A percentile compares a stretch with the other conserved stretches of the same genome.
Evolutionary conservation across 2,888 invertebrate species (phyloP).

Genomic region (Ectropis crepuscularia): DNA sequence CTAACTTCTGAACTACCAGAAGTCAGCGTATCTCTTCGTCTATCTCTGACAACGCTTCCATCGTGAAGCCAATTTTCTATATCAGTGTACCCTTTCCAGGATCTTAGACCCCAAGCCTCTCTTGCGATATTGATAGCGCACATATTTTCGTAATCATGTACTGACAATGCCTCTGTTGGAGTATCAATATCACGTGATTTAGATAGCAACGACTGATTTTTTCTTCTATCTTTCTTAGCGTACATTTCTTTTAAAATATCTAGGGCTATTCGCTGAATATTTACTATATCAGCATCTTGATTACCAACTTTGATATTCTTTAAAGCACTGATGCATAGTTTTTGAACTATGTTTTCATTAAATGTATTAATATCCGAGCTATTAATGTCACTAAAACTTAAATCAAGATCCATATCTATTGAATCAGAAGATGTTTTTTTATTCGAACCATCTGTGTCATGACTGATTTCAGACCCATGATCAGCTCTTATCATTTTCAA

Average conservation of each 20-base stretch:
- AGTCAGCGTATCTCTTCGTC: conserved; percentile 83
- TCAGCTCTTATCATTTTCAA: conserved; percentile 72
- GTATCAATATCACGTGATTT: conserved; percentile 80
- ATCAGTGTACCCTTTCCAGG: conserved; percentile 87
- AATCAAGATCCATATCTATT: conserved; percentile 81
- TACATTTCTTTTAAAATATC: conserved; percentile 83
- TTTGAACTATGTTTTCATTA: conserved; percentile 83
- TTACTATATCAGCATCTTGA: conserved; percentile 82
- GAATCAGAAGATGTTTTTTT: conserved; percentile 82
- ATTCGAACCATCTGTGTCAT: conserved; percentile 77
- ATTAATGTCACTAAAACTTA: conserved; percentile 83
- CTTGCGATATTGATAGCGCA: conserved; percentile 87
- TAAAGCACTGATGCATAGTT: conserved; percentile 79
- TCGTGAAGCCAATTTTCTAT: conserved; percentile 87
- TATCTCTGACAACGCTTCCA: conserved; percentile 85
- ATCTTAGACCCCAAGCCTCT: conserved; percentile 87
- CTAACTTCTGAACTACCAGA: conserved; percentile 85
- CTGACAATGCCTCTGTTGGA: conserved; percentile 85
- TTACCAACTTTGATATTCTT: conserved; percentile 83
- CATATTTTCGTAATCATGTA: conserved; percentile 88
- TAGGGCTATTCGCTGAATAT: conserved; percentile 81
- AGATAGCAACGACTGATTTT: conserved; percentile 67
- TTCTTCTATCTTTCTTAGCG: conserved; percentile 76
- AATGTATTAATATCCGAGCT: conserved; percentile 83
- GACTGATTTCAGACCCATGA: conserved; percentile 74